Evolutionary conservation across 2,113 vertebrate genomes (phyloP).

Genomic region (Ochotona curzoniae): DNA sequence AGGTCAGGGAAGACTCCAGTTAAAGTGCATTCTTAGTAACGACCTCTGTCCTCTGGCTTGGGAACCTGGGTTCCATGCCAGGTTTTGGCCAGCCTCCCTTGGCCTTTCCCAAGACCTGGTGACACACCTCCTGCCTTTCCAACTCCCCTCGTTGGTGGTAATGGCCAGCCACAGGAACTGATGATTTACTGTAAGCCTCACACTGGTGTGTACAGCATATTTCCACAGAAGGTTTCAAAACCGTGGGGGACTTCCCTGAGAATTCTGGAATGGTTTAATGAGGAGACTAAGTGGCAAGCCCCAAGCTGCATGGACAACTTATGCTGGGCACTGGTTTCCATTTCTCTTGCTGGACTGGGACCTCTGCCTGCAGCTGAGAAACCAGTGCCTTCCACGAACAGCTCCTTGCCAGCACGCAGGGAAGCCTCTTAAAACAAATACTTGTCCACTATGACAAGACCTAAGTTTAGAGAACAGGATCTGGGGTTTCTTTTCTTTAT

Average conservation of each 20-base stretch:
- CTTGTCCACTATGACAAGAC: too few species aligned
- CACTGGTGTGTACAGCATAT: neutral
- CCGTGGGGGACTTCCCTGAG: neutral
- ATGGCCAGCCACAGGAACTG: neutral
- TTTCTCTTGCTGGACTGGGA: neutral
- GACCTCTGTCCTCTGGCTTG: neutral
- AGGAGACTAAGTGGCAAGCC: neutral
- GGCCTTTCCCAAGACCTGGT: neutral
- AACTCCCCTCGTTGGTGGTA: neutral
- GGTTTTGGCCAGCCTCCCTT: conserved; percentile 1
- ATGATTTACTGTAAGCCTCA: neutral
- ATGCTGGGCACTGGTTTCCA: neutral
- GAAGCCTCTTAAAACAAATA: too few species aligned
- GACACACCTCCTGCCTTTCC: neutral
- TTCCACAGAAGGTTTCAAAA: conserved; percentile 5
- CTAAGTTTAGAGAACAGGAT: too few species aligned
- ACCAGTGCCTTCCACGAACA: neutral
- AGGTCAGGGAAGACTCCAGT: neutral
- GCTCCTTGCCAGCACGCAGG: too few species aligned
- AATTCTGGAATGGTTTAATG: neutral
- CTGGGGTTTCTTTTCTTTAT: too few species aligned
- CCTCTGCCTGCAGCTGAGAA: neutral
- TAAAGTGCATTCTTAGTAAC: conserved; percentile 20
- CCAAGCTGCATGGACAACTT: neutral
- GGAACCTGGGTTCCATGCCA: neutral